These are phyloP conservation scores for Oncorhynchus nerka DNA, from an alignment of 2,113 vertebrate genomes.

Conservation along the genomic window DNA sequence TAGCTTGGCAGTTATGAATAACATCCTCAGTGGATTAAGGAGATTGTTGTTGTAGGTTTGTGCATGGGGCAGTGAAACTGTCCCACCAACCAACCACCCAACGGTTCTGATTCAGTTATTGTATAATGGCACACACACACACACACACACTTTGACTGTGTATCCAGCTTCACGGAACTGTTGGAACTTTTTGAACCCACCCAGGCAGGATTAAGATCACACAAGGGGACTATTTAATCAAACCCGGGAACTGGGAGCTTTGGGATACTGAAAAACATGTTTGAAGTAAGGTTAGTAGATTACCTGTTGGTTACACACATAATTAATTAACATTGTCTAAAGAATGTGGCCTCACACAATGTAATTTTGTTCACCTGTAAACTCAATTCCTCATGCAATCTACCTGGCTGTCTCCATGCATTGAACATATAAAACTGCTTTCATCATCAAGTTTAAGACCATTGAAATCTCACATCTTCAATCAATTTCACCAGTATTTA, in stretches of 20 bases:
- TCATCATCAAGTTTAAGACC: not conserved
- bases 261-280: conserved; percentile 9
- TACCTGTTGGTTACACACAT: not conserved
- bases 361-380: not conserved
- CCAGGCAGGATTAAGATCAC: not conserved
- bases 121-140: not conserved
- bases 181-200: not conserved
- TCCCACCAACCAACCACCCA: conserved; percentile 6
- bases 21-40: conserved; percentile 79
- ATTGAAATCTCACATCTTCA: conserved; percentile 43
- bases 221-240: not conserved
- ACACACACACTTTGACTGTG: not conserved
- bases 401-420: not conserved
- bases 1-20: conserved; percentile 81
- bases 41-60: conserved; percentile 46
- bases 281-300: not conserved
- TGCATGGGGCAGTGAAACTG: conserved; percentile 34
- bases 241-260: not conserved
- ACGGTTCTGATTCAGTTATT: not conserved
- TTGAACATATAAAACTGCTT: not conserved
- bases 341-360: not conserved
- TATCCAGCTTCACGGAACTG: not conserved
- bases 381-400: not conserved
- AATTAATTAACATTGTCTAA: not conserved
- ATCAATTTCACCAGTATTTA: conserved; percentile 48